These are phyloP conservation scores for Brachionichthys hirsutus DNA, from an alignment of 2,113 vertebrate genomes.

Conservation along the genomic window DNA sequence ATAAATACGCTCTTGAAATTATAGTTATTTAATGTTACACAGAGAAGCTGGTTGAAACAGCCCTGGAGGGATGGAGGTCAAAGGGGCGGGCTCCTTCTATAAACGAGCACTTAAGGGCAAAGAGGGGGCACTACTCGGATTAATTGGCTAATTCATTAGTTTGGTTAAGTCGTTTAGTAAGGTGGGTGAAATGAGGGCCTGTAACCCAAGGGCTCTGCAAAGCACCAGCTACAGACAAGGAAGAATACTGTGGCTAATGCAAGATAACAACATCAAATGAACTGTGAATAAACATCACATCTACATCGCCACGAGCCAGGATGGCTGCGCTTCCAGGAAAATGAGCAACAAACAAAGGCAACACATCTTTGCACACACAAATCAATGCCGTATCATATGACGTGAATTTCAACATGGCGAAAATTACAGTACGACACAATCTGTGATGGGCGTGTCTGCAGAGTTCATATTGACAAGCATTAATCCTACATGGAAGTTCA, in stretches of 20 bases:
- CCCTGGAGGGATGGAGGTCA: constrained; percentile 79
- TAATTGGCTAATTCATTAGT: constrained; percentile 83
- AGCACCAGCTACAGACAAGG: constrained; percentile 51
- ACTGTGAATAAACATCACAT: constrained; percentile 63
- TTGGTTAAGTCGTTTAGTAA: constrained; percentile 77
- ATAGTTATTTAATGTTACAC: constrained; percentile 82
- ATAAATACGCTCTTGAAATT: constrained; percentile 77
- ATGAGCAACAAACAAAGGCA: constrained; percentile 33
- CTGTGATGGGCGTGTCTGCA: constrained; percentile 30
- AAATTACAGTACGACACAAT: constrained; percentile 23
- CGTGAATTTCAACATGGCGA: constrained; percentile 26
- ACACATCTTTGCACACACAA: constrained; percentile 13
- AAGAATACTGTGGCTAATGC: constrained; percentile 69
- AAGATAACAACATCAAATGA: constrained; percentile 75
- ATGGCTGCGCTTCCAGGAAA: constrained; percentile 43
- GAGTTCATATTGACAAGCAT: constrained; percentile 49
- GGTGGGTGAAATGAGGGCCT: constrained; percentile 63
- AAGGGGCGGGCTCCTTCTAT: constrained; percentile 71
- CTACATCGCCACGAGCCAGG: constrained; percentile 34
- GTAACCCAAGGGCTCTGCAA: constrained; percentile 67
- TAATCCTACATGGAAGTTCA: constrained; percentile 60
- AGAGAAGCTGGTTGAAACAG: constrained; percentile 71
- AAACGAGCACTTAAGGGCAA: constrained; percentile 81
- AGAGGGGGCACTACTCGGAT: constrained; percentile 78
- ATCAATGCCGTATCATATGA: constrained; percentile 28